phyloP scores from a whole-genome alignment of 2,113 vertebrate genomes.

The Vombatus ursinus region DNA sequence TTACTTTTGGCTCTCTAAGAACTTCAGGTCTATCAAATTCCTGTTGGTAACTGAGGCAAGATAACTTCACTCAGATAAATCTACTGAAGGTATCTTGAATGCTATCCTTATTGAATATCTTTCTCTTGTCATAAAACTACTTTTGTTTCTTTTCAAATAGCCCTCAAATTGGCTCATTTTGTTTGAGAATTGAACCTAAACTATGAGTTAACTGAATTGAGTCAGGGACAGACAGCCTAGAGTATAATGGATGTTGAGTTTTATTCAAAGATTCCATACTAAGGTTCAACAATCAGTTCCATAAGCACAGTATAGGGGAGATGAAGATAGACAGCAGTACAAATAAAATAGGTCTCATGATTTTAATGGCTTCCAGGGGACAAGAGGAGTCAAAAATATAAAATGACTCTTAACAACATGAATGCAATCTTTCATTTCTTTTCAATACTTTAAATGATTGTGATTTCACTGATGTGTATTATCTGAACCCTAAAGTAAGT shows the following conservation, averaged over 20 bases:
- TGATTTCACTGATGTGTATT: background rate
- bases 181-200: background rate
- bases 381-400: no score
- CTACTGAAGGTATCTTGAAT: background rate
- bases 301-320: background rate
- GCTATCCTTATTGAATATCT: background rate
- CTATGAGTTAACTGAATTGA: background rate
- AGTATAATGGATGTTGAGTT: background rate
- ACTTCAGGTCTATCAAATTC: no score
- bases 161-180: background rate
- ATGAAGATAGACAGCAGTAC: no score
- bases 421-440: background rate
- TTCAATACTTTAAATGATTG: no score
- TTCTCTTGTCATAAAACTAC: background rate
- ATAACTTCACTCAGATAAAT: no score
- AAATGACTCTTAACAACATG: background rate
- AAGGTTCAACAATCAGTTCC: background rate
- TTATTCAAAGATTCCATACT: background rate
- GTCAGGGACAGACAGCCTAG: background rate
- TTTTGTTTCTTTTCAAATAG: background rate
- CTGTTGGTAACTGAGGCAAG: background rate
- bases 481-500: no score
- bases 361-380: no score
- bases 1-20: background rate
- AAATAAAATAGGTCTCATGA: no score